These are phyloP conservation scores for Troides helena DNA, from an alignment of 2,888 invertebrate species.

Conservation along the genomic window DNA sequence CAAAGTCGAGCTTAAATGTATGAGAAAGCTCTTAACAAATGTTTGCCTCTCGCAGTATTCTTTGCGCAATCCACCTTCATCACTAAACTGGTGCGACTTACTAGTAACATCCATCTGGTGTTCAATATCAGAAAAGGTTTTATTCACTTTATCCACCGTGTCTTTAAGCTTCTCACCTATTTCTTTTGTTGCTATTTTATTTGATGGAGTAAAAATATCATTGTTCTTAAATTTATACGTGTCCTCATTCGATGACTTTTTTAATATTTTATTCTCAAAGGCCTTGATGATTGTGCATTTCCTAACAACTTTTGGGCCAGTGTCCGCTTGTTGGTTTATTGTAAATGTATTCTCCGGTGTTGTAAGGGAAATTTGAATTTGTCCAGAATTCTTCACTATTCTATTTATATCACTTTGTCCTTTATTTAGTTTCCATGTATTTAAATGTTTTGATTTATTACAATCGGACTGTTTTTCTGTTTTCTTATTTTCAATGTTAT, in stretches of 20 bases:
- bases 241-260: background rate
- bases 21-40: conserved; percentile 44
- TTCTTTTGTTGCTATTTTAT: background rate
- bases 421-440: background rate
- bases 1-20: conserved; percentile 43
- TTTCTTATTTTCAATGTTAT: background rate
- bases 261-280: conserved; percentile 9
- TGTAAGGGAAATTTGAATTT: background rate
- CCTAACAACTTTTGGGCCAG: conserved; percentile 10
- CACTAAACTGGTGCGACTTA: background rate
- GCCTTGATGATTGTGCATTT: conserved; percentile 1
- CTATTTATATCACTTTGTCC: background rate
- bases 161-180: background rate
- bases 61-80: conserved; percentile 20
- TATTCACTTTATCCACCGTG: conserved; percentile 7
- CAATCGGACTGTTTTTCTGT: background rate
- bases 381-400: background rate
- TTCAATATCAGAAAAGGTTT: conserved; percentile 2
- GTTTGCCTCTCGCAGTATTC: conserved; percentile 15
- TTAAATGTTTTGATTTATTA: background rate
- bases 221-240: background rate
- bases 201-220: background rate
- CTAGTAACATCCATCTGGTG: conserved; percentile 13
- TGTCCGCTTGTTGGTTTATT: background rate
- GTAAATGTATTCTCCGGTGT: conserved; percentile 14